Evolutionary conservation across 2,113 vertebrate species (phyloP), one percentile per base, ranked within the genome.

Genomic region (Rhagologus leucostigma): DNA sequence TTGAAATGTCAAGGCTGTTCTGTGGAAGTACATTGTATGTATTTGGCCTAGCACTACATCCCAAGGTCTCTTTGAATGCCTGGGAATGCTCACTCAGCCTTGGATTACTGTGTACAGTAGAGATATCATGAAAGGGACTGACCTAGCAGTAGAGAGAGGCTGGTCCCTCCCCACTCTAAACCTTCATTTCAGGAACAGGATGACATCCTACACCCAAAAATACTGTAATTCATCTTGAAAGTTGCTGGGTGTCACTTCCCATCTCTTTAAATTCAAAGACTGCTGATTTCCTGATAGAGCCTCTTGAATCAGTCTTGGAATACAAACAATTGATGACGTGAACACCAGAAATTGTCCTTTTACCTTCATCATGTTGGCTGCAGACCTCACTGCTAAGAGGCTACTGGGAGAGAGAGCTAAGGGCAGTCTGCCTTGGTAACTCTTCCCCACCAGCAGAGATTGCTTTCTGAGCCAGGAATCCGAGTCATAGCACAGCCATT

Each of bases 171-270:
- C 35, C 23, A 24, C 33, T 50, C 41, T 53, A 64, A 91, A 82
- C 63, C 74, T 93, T 94, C n/a, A 24, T 49, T 77, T 93, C 92
- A 90, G 78, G 92, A 84, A 95, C 39, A 88, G 88, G 88, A 82
- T 91, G 69, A 89, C 47, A 64, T 70, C 86, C 94, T 93, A 67
- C 95, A 84, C 95, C 88, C 95, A 93, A 53, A 84, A 86, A 18
- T 15, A 70, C 52, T 79, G 41, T 87, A 91, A 91, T 74, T 93
- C 12, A 68, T 92, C 62, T 65, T 37, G 33, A 84, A 94, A 94
- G 75, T 76, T 93, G 49, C 63, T 94, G 95, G 93, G 92, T 95
- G 96, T 85, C 93, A 93, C 92, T 97, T 97, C 94, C 87, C 37
- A 83, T 96, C 67, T 95, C 86, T 90, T 69, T 74, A 53, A 81